Percentiles rank a stretch among this genome's conserved stretches.
Evolutionary conservation across 1,140 invertebrate genomes (phyloP).

Genomic region (Halotydeus destructor): DNA sequence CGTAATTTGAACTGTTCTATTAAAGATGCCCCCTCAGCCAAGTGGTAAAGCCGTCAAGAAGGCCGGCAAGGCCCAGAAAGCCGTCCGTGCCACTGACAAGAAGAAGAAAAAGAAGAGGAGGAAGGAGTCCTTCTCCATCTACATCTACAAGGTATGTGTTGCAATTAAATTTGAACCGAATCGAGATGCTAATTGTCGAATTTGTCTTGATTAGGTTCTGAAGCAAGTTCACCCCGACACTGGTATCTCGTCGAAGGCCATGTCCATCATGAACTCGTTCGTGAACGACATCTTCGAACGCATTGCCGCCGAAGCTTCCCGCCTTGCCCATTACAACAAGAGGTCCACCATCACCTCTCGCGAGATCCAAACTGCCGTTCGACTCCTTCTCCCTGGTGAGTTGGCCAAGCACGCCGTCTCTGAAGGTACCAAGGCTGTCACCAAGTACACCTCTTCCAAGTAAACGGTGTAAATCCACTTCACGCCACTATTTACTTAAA

Average conservation of each 20-base stretch:
- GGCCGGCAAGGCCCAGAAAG: slow-evolving; percentile 28
- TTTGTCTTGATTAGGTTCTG: too few species aligned
- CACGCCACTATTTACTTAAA: too few species aligned
- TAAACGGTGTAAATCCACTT: too few species aligned
- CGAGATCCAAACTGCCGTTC: slow-evolving; percentile 38
- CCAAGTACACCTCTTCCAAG: slow-evolving; percentile 34
- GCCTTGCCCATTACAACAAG: slow-evolving; percentile 47
- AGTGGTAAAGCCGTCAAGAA: slow-evolving; percentile 29
- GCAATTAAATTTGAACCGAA: too few species aligned
- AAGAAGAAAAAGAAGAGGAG: slow-evolving; percentile 25
- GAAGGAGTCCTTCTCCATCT: slow-evolving; percentile 35
- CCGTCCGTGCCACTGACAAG: slow-evolving; percentile 23
- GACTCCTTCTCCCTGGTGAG: slow-evolving; percentile 38
- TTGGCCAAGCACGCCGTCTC: slow-evolving; percentile 37
- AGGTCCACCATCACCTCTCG: slow-evolving; percentile 34
- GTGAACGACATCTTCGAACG: slow-evolving; percentile 29
- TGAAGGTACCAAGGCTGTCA: slow-evolving; percentile 36
- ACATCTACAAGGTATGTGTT: slow-evolving; percentile 22
- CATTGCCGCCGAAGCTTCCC: slow-evolving; percentile 41
- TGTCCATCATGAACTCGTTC: slow-evolving; percentile 32
- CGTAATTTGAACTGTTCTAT: too few species aligned
- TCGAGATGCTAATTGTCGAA: too few species aligned
- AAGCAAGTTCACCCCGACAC: slow-evolving; percentile 31
- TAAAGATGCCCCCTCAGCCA: slow-evolving; percentile 25
- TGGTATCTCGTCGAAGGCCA: slow-evolving; percentile 31